phyloP scores from a whole-genome alignment of 2,888 invertebrate species.

The Drosophila cognata region DNA sequence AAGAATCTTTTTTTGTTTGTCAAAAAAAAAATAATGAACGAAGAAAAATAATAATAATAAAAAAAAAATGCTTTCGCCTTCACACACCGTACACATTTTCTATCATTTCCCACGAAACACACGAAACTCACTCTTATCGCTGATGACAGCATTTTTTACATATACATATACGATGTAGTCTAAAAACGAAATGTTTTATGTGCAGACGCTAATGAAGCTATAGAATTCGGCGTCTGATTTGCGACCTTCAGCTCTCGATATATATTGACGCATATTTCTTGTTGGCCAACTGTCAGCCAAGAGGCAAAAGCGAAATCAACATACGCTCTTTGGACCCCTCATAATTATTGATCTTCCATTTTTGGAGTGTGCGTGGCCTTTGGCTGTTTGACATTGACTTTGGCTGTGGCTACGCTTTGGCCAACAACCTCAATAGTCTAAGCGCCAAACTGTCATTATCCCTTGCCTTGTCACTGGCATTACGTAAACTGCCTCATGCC shows the following conservation, averaged over 20 bases:
- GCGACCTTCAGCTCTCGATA: conserved; percentile 42
- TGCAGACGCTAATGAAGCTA: conserved; percentile 30
- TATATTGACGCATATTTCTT: conserved; percentile 9
- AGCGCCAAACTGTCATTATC: conserved; percentile 32
- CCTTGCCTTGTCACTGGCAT: conserved; percentile 15
- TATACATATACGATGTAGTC: not conserved
- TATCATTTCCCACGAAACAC: conserved; percentile 16
- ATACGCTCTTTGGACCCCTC: conserved; percentile 8
- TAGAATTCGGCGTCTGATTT: conserved; percentile 7
- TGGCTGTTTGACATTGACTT: conserved; percentile 62
- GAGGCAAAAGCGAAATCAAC: conserved; percentile 26
- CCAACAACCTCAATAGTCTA: conserved; percentile 48
- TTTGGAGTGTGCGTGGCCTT: conserved; percentile 27
- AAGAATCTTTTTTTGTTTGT: conserved; percentile 24
- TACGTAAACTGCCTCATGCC: conserved; percentile 34
- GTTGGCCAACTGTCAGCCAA: conserved; percentile 21
- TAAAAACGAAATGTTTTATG: conserved; percentile 9
- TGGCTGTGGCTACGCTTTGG: conserved; percentile 46
- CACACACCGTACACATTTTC: conserved; percentile 25
- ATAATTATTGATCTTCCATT: conserved; percentile 66
- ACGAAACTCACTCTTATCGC: conserved; percentile 37
- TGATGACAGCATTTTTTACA: conserved; percentile 43
- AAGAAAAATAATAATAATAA: not conserved
- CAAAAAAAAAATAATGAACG: not conserved
- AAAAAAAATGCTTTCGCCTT: conserved; percentile 47